A percentile compares a stretch with the other conserved stretches of the same genome.
phyloP scores from a whole-genome alignment of 2,888 invertebrate species.

The Cephus pygmeus region DNA sequence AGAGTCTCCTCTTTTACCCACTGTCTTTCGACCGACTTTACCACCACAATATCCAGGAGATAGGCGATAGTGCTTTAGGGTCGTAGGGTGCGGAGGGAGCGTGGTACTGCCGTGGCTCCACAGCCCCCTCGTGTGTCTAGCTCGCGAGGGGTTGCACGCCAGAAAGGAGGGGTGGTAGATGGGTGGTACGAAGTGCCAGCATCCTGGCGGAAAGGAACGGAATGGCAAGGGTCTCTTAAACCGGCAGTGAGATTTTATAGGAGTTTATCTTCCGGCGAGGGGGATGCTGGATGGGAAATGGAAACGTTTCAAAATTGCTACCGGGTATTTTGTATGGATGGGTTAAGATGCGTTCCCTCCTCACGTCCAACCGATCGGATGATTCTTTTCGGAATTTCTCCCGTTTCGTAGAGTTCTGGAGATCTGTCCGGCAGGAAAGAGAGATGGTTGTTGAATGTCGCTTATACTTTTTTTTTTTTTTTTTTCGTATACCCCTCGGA shows the following conservation, averaged over 20 bases:
- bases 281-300: constrained; percentile 42
- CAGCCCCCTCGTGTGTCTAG: constrained; percentile 13
- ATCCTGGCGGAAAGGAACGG: constrained; percentile 16
- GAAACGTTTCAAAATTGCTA: constrained; percentile 44
- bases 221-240: constrained; percentile 39
- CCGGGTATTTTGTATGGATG: constrained; percentile 27
- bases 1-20: neutral
- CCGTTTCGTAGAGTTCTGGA: neutral
- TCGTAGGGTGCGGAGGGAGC: neutral
- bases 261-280: constrained; percentile 55
- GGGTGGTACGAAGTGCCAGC: constrained; percentile 12
- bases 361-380: neutral
- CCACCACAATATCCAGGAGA: neutral
- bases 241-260: constrained; percentile 55
- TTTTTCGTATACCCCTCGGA: neutral
- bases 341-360: neutral
- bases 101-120: neutral
- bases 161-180: neutral
- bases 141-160: constrained; percentile 21
- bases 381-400: neutral
- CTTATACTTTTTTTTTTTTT: neutral
- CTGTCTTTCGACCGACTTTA: neutral
- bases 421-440: neutral
- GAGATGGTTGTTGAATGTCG: neutral
- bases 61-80: neutral